Evolutionary conservation across 2,888 invertebrate genomes (phyloP), one percentile per base, ranked within the genome.

Genomic region (Eristalinus sepulchralis): DNA sequence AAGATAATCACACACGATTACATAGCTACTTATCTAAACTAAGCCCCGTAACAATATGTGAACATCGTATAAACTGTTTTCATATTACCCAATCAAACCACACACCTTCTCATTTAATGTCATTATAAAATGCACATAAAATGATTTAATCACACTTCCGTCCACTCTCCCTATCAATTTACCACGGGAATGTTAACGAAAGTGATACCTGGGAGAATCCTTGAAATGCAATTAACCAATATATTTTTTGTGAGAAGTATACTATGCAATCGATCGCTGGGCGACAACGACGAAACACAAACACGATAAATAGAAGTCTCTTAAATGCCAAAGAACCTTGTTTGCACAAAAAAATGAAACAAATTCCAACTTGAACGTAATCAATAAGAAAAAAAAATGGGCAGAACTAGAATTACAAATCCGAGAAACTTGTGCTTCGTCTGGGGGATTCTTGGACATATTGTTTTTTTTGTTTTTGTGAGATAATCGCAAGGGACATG

Each of bases 221-320:
- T 34, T 59, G 11, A 22, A 31, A 59, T 55, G 17, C 10, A 24
- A 11, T 36, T 20, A 31, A 67, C 79, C 68, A 47, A 53, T 75
- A 71, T 27, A n/a, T 73, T 71, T 82, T 79, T 75, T 71, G 82
- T 79, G 83, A 79, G 86, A 71, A 86, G 86, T 86, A 75, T 83
- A 79, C 75, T 59, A 63, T 68, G 55, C 75, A 75, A 75, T 83
- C 83, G 78, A 78, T 83, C 53, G 68, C 33, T 59, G 22, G 17
- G 55, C 60, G 55, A 67, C 60, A 47, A 71, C 60, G 60, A 73
- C 53, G 13, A 39, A 57, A 78, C 59, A 27, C 27, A 66, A 39
- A 47, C 24, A 66, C 11, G 5, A 66, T 4, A 39, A n/a, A 60
- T 17, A 76, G 64, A 47, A 57, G 34, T 10, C n/a, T 60, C 67